Base-by-base conservation (phyloP, 2,797 vertebrate species). In the Cercopithecus diana region DNA sequence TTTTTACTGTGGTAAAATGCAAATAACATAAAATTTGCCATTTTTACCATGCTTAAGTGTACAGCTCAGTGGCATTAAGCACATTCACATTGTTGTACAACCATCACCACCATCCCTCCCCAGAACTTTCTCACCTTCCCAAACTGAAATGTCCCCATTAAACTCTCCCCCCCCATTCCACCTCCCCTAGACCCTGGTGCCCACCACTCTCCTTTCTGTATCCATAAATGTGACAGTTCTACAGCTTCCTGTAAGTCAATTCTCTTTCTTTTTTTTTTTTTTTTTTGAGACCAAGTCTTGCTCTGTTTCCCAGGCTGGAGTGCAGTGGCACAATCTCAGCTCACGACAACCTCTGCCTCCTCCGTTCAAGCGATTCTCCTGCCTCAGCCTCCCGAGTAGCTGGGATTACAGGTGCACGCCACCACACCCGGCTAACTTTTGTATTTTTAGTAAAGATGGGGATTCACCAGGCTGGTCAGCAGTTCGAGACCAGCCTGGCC, bases 161-260 rank as follows among this genome's bases (percentile, higher is more conserved):
- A 45, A 36, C 80, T 14, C 17, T 5, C 5, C 14, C 28, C 17
- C 36, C 26, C 10, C n/a, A 36, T 17, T 1, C 0, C 0, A 2
- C 76, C 7, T 2, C 28, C 61, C 9, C 24, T 24, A 28, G 73
- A 5, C 55, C 55, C 55, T 20, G 22, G 17, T 17, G 4, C 20
- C 88, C 58, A n/a, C 50, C 14, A 20, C 28, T 45, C 33, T 39
- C 15, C 73, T 79, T 41, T 77, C 41, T 50, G 75, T 19, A 22
- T 5, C 43, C 12, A 22, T 2, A n/a, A 19, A 36, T 86, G 6
- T 26, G 43, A n/a, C 45, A 28, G n/a, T 22, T 52, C 3, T 2
- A 17, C 8, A 11, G 26, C 73, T 26, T 45, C 39, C 26, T 17
- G 22, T 41, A 73, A 33, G 45, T 57, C 50, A 41, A 5, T 41